Evolutionary conservation across 2,888 invertebrate genomes (phyloP).

Genomic region (Diarsia dahlii): DNA sequence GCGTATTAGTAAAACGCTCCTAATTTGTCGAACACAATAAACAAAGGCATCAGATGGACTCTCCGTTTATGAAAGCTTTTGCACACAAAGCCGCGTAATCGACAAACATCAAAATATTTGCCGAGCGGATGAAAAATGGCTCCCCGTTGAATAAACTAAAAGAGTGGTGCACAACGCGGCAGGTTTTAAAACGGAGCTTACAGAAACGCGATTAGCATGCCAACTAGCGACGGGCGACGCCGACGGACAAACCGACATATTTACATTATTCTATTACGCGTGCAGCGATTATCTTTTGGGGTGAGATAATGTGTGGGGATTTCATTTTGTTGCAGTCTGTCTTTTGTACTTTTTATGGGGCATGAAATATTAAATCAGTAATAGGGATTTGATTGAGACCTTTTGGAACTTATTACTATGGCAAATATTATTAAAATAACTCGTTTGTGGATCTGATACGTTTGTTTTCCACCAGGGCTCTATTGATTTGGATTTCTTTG

Average conservation of each 20-base stretch:
- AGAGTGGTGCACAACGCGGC: conserved; percentile 79
- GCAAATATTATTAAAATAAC: not conserved
- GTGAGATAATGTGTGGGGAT: conserved; percentile 83
- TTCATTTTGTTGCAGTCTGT: conserved; percentile 77
- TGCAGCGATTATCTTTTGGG: conserved; percentile 87
- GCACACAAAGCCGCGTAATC: conserved; percentile 74
- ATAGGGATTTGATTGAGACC: conserved; percentile 60
- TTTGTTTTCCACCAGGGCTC: not conserved
- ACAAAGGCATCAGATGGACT: conserved; percentile 75
- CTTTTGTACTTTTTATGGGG: conserved; percentile 69
- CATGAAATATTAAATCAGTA: conserved; percentile 63
- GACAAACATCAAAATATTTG: conserved; percentile 89
- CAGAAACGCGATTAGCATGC: conserved; percentile 84
- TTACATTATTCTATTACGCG: conserved; percentile 88
- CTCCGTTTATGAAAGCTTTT: conserved; percentile 72
- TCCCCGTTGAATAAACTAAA: conserved; percentile 81
- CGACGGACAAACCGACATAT: conserved; percentile 77
- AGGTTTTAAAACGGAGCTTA: conserved; percentile 85
- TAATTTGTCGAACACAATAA: conserved; percentile 72
- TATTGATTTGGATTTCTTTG: conserved; percentile 2
- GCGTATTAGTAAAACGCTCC: conserved; percentile 50
- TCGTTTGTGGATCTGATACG: not conserved
- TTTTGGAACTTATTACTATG: conserved; percentile 36
- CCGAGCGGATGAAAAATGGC: conserved; percentile 85
- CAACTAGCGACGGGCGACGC: conserved; percentile 77